These are phyloP conservation scores for Spodoptera exigua DNA, from an alignment of 2,888 invertebrate species.

Conservation along the genomic window DNA sequence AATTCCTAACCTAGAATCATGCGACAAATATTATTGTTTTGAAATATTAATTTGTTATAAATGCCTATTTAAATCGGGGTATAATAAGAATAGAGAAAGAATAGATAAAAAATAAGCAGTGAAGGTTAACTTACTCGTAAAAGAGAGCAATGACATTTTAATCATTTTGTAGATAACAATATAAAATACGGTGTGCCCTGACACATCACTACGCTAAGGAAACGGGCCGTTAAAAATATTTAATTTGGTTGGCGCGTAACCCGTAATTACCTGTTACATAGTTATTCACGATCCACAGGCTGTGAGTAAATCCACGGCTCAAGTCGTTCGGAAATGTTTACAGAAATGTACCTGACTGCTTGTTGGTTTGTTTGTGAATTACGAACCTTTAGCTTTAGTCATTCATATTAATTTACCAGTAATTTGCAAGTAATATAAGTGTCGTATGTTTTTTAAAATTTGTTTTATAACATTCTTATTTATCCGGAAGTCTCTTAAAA, in stretches of 20 bases:
- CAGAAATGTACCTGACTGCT: constrained; percentile 48
- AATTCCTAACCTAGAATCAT: constrained; percentile 45
- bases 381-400: constrained; percentile 36
- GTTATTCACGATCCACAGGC: constrained; percentile 74
- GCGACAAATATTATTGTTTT: constrained; percentile 35
- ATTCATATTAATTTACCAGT: constrained; percentile 49
- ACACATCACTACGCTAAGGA: constrained; percentile 74
- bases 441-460: constrained; percentile 4
- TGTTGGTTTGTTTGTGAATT: constrained; percentile 54
- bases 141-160: constrained; percentile 27
- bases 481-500: no score
- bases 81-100: neutral
- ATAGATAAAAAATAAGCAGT: constrained; percentile 10
- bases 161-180: constrained; percentile 25
- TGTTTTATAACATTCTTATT: no score
- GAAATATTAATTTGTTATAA: constrained; percentile 31
- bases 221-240: constrained; percentile 81
- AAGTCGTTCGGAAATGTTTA: constrained; percentile 63
- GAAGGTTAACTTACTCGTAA: constrained; percentile 3
- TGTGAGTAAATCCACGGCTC: constrained; percentile 72
- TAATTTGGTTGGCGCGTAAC: constrained; percentile 80
- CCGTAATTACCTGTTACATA: constrained; percentile 78
- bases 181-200: constrained; percentile 42
- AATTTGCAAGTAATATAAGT: constrained; percentile 13
- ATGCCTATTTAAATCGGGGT: constrained; percentile 17